Base-by-base conservation (phyloP, 2,113 vertebrate species). In the Cheirogaleus medius region DNA sequence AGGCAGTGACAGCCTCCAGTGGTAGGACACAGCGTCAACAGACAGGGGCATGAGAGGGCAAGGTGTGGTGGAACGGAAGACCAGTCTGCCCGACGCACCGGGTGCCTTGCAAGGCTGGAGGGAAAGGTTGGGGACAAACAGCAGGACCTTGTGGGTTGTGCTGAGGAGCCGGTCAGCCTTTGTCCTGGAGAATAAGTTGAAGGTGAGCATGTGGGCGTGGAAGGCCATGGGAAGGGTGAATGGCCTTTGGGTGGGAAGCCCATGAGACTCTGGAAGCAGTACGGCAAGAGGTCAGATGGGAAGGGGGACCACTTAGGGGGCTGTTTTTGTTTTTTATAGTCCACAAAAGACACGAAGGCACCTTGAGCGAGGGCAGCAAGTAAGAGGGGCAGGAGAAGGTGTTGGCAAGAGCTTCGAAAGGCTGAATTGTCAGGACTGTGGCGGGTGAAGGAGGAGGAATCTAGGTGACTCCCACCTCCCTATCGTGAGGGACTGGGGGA, bases 71-170 rank as follows among this genome's bases (percentile, higher is more conserved):
- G 27, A 20, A 4, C 42, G 34, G n/a, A 54, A 3, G 0, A 5
- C 60, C 11, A 8, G 0, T 14, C 1, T 7, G 8, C 25, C 27
- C 14, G 39, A 32, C 34, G 34, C 52, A 8, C 6, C 2, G 5
- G 39, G 34, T 11, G 6, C 52, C 64, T 34, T 52, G 54, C 34
- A 56, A 12, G 8, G 39, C 58, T 54, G 47, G 8, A 12, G 8
- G 37, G 56, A 52, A 37, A 56, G 0, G n/a, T 23, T 21, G 34
- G 42, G 6, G 17, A n/a, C 42, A 34, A 56, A 15, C 2, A 68
- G 49, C 14, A 60, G n/a, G 66, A 3, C 3, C 44, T 23, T 32
- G 18, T 34, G 20, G 3, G n/a, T 68, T 54, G 37, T 10, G 29
- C 52, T 60, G 4, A 32, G 63, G 42, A 49, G 8, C 32, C 39